phyloP scores from a whole-genome alignment of 2,888 invertebrate genomes.

The Andrena minutula region DNA sequence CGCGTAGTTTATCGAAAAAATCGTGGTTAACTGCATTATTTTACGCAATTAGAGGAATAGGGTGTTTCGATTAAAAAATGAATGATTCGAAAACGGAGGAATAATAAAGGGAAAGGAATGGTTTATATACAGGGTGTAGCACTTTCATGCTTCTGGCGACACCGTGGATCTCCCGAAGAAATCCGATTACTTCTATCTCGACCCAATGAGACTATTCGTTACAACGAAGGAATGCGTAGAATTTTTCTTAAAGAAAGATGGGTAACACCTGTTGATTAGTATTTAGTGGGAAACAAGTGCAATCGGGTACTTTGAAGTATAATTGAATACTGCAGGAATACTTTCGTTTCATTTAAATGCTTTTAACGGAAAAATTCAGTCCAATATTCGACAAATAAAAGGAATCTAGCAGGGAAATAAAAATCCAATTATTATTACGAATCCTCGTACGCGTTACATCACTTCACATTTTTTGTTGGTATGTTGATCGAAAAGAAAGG shows the following conservation, averaged over 20 bases:
- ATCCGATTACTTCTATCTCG: conserved; percentile 42
- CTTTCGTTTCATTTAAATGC: background rate
- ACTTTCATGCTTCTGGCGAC: background rate
- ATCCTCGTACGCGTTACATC: background rate
- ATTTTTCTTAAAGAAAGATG: conserved; percentile 32
- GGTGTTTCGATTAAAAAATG: background rate
- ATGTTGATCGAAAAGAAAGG: background rate
- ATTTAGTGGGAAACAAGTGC: background rate
- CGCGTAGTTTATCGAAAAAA: background rate
- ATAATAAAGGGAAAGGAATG: background rate
- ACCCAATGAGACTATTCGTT: conserved; percentile 56
- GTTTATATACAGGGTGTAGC: background rate
- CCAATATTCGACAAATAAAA: background rate
- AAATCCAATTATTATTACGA: background rate
- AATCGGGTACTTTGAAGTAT: background rate
- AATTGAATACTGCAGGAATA: background rate
- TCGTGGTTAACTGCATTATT: background rate
- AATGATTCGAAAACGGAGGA: background rate
- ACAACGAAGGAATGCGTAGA: conserved; percentile 26
- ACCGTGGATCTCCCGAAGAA: conserved; percentile 22
- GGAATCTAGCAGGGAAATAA: background rate
- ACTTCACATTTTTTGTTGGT: background rate
- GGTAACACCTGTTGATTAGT: conserved; percentile 24
- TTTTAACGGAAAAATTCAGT: background rate
- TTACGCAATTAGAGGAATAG: background rate